phyloP scores from a whole-genome alignment of 2,113 vertebrate genomes.

The Gracilinanus agilis region DNA sequence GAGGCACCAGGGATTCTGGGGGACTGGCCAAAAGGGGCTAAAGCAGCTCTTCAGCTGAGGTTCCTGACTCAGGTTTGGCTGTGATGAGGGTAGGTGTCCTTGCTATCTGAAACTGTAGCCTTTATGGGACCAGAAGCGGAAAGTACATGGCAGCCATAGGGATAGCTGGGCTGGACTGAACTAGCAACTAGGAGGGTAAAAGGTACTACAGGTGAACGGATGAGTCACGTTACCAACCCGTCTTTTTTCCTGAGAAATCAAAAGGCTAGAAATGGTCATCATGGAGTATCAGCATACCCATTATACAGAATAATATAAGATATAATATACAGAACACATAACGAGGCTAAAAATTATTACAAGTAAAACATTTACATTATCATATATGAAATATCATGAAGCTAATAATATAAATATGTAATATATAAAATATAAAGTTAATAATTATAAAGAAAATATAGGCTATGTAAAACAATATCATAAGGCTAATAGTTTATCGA shows the following conservation, averaged over 20 bases:
- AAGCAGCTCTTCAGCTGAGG: conserved; percentile 40
- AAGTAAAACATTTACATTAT: no score
- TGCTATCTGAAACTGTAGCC: background rate
- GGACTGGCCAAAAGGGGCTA: background rate
- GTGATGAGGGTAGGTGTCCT: background rate
- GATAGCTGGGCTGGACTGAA: background rate
- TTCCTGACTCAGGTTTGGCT: conserved; percentile 34
- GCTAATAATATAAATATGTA: no score
- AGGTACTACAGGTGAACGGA: background rate
- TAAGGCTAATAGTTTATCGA: no score
- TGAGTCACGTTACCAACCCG: background rate
- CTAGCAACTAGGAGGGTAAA: background rate
- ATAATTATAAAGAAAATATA: no score
- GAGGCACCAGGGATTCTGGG: conserved; percentile 49
- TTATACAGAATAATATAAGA: background rate
- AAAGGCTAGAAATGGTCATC: background rate
- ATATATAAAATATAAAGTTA: no score
- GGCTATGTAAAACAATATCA: no score
- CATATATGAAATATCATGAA: no score
- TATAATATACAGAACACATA: no score
- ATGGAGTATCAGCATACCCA: background rate
- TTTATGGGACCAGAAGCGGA: background rate
- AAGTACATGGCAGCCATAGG: background rate
- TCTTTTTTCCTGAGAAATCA: background rate
- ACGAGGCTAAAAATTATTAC: no score